These are phyloP conservation scores for Rhopilema esculentum DNA, from an alignment of 30 jellyfish, hydroid and myxozoan genomes.

Conservation along the genomic window DNA sequence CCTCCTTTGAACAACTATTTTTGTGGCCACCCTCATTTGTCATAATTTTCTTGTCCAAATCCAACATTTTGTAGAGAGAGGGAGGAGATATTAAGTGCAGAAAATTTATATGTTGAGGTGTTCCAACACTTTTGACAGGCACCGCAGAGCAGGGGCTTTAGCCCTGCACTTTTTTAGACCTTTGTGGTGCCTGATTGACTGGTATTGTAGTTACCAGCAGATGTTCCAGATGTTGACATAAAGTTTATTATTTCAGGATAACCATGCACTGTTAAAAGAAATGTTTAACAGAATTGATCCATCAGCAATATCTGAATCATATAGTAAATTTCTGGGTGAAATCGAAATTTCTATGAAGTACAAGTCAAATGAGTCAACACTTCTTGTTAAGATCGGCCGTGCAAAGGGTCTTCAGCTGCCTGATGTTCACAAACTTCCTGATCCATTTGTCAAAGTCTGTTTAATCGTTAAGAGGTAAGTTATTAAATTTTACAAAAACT, in stretches of 20 bases:
- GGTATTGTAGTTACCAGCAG: no score
- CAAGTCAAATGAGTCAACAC: conserved; percentile 64
- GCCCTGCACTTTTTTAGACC: no score
- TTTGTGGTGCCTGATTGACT: no score
- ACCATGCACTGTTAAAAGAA: conserved; percentile 80
- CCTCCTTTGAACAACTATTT: no score
- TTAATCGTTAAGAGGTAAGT: conserved; percentile 65
- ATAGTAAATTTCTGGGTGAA: conserved; percentile 68
- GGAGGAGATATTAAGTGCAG: no score
- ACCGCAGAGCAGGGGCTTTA: no score
- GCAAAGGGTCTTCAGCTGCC: conserved; percentile 66
- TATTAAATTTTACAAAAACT: neutral
- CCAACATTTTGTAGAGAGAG: no score
- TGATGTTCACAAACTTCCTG: conserved; percentile 79
- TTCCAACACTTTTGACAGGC: no score
- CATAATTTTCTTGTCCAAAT: no score
- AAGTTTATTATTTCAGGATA: conserved; percentile 40
- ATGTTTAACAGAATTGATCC: conserved; percentile 86
- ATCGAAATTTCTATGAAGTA: conserved; percentile 79
- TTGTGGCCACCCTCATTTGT: no score
- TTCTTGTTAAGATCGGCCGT: conserved; percentile 84
- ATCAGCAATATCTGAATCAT: conserved; percentile 48
- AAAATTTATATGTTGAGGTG: no score
- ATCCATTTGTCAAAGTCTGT: conserved; percentile 67
- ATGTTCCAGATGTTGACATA: no score